Conservation (phyloP, 2,113 vertebrate genomes). For the Dendrocopos noguchii region DNA sequence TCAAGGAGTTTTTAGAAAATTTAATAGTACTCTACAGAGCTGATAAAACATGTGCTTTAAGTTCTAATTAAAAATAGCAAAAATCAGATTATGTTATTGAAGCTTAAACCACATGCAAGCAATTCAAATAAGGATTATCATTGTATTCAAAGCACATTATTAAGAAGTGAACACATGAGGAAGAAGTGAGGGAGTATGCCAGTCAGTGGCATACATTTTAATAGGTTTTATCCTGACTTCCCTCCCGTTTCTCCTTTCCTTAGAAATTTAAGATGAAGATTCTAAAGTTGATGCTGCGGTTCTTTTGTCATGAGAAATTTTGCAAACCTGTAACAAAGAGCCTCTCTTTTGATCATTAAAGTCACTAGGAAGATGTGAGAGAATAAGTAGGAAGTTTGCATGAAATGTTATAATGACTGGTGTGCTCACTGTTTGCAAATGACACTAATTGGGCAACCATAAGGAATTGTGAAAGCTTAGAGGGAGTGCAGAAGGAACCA, state of each 20-base stretch:
- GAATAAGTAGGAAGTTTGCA: not conserved
- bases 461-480: not conserved
- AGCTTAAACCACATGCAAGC: not conserved
- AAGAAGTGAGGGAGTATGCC: not conserved
- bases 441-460: not conserved
- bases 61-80: constrained; percentile 42
- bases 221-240: constrained; percentile 6
- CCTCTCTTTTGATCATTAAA: constrained; percentile 29
- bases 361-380: not conserved
- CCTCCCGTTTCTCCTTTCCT: not conserved
- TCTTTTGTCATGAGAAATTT: constrained; percentile 37
- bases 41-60: constrained; percentile 34
- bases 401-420: not conserved
- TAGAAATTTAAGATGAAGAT: not conserved
- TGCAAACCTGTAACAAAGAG: not conserved
- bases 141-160: constrained; percentile 11
- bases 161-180: not conserved
- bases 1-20: constrained; percentile 43
- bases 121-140: constrained; percentile 26
- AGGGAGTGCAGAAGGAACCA: not conserved
- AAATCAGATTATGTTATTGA: not conserved
- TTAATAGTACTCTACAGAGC: not conserved
- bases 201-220: constrained; percentile 12
- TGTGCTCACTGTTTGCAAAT: constrained; percentile 7
- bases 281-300: not conserved